Conservation (phyloP, 2,797 vertebrate species). For the Crenuchus spilurus region DNA sequence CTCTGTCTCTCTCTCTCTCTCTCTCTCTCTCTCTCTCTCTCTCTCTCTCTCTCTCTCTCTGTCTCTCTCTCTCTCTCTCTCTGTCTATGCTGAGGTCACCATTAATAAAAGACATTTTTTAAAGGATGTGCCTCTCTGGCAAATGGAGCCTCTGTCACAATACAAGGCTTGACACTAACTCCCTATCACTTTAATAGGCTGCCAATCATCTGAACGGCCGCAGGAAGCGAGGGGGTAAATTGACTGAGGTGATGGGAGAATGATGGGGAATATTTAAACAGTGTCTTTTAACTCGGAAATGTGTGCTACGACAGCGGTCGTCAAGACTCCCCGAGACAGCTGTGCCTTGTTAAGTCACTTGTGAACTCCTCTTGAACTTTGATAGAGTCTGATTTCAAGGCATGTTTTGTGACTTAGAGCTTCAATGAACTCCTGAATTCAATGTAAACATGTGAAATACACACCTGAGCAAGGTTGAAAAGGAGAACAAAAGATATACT, state of each 20-base stretch:
- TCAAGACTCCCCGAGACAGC: slow-evolving; percentile 6
- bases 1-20: no score
- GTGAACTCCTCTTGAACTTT: slow-evolving; percentile 64
- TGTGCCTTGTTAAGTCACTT: slow-evolving; percentile 34
- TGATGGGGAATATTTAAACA: slow-evolving; percentile 52
- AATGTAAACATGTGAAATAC: neutral
- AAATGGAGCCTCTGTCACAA: slow-evolving; percentile 61
- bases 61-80: no score
- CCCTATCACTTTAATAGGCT: slow-evolving; percentile 72
- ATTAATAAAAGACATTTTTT: slow-evolving; percentile 62
- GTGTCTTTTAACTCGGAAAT: slow-evolving; percentile 19
- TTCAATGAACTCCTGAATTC: neutral
- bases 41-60: no score
- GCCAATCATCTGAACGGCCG: slow-evolving; percentile 62
- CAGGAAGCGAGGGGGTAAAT: slow-evolving; percentile 3
- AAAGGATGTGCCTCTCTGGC: slow-evolving; percentile 59
- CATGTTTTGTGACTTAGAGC: neutral
- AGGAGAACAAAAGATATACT: neutral
- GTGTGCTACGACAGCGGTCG: neutral
- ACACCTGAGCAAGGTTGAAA: neutral
- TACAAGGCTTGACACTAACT: slow-evolving; percentile 66
- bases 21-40: no score
- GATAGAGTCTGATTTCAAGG: slow-evolving; percentile 21
- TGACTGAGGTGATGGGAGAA: slow-evolving; percentile 25
- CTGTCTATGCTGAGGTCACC: slow-evolving; percentile 53